Percentiles rank a stretch among this genome's conserved stretches.
Conservation (phyloP, 2,888 invertebrate genomes). For the Torymus tubicola region DNA sequence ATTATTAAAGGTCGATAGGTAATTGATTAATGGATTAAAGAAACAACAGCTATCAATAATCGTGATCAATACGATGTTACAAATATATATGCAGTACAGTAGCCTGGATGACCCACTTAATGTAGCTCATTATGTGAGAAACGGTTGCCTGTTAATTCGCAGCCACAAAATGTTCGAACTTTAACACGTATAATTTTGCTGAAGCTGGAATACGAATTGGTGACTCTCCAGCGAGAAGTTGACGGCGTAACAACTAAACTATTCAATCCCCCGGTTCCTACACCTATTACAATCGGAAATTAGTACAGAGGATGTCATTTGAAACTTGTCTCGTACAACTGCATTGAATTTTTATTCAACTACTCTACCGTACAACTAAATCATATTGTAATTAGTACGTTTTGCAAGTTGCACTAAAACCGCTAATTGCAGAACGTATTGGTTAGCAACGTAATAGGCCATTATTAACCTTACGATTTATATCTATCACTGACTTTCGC, state of each 20-base stretch:
- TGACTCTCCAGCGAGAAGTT: not conserved
- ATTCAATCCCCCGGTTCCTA: not conserved
- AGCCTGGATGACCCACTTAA: not conserved
- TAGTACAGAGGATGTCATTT: not conserved
- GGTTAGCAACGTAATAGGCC: too few relatives aligned
- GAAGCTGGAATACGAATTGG: not conserved
- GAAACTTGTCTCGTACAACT: not conserved
- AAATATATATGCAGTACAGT: too few relatives aligned
- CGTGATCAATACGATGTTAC: too few relatives aligned
- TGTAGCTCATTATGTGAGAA: not conserved
- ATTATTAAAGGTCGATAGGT: too few relatives aligned
- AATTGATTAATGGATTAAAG: too few relatives aligned
- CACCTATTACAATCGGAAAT: constrained; percentile 3
- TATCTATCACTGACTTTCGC: too few relatives aligned
- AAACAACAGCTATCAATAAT: too few relatives aligned
- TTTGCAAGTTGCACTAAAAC: too few relatives aligned
- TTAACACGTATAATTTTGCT: constrained; percentile 1
- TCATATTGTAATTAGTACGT: too few relatives aligned
- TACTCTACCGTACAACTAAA: not conserved
- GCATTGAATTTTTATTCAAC: not conserved
- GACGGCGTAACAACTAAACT: constrained; percentile 1
- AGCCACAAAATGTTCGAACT: constrained; percentile 3
- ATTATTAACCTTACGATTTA: too few relatives aligned
- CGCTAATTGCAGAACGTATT: too few relatives aligned
- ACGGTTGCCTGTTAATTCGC: not conserved